phyloP scores from a whole-genome alignment of 2,888 invertebrate species.

The Cheilosia grossa region DNA sequence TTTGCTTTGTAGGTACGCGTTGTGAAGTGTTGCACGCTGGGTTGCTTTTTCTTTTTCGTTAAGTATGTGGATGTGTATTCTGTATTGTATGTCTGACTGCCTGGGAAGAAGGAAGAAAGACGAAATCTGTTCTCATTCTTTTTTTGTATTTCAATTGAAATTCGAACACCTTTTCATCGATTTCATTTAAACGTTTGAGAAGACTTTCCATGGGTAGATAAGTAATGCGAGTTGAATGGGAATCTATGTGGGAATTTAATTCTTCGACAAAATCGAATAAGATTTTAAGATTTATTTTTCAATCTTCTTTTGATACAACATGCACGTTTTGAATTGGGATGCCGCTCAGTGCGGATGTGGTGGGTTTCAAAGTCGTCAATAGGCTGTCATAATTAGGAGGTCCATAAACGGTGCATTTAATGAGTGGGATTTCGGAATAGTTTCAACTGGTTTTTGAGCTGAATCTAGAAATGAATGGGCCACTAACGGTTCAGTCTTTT shows the following conservation, averaged over 20 bases:
- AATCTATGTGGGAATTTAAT: slow-evolving; percentile 19
- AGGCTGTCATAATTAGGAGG: too few relatives aligned
- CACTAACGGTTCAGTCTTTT: too few relatives aligned
- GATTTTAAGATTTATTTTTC: too few relatives aligned
- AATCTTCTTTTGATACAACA: too few relatives aligned
- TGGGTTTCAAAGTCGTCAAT: too few relatives aligned
- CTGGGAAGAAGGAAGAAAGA: slow-evolving; percentile 11
- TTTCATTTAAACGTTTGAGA: slow-evolving; percentile 44
- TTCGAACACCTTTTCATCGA: slow-evolving; percentile 48
- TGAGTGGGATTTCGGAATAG: too few relatives aligned
- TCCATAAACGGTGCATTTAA: too few relatives aligned
- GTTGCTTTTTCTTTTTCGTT: neutral
- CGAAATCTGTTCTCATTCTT: slow-evolving; percentile 37
- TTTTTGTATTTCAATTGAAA: slow-evolving; percentile 25
- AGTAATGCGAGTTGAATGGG: slow-evolving; percentile 26
- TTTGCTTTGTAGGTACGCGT: slow-evolving; percentile 57
- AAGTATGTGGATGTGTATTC: slow-evolving; percentile 3
- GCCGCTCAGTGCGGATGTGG: too few relatives aligned
- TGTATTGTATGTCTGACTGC: neutral
- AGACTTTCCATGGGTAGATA: slow-evolving; percentile 13
- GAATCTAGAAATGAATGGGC: too few relatives aligned
- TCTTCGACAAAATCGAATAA: slow-evolving; percentile 10
- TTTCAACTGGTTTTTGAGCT: too few relatives aligned
- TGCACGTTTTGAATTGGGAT: too few relatives aligned
- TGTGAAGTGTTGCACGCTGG: slow-evolving; percentile 53